Conservation (phyloP, 2,797 vertebrate genomes). For the Coregonus suidteri region DNA sequence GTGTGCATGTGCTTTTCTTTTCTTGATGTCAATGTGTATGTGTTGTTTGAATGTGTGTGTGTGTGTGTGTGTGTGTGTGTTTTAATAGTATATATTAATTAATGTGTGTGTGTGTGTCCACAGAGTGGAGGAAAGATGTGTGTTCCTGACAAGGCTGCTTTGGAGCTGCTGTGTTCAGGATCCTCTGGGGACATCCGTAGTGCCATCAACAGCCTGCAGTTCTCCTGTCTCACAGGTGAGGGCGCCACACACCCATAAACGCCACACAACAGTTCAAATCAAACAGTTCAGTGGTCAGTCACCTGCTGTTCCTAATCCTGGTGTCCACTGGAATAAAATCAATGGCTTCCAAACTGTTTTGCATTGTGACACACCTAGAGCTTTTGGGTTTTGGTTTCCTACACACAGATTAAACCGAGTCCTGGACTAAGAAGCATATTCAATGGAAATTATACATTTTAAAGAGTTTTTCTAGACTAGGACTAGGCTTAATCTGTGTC, state of each 20-base stretch:
- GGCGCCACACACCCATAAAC: not conserved
- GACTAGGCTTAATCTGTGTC: too few relatives aligned
- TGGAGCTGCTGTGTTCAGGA: slow-evolving; percentile 87
- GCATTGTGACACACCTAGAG: not conserved
- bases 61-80: too few relatives aligned
- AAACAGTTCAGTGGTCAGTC: too few relatives aligned
- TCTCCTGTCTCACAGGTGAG: slow-evolving; percentile 84
- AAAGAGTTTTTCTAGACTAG: too few relatives aligned
- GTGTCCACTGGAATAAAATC: not conserved
- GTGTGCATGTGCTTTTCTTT: not conserved
- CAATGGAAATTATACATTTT: not conserved
- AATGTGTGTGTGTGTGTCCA: not conserved
- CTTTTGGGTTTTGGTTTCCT: not conserved
- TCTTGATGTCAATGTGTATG: not conserved
- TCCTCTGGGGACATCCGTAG: slow-evolving; percentile 94
- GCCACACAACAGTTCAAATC: too few relatives aligned
- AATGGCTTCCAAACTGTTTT: not conserved
- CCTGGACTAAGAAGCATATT: not conserved
- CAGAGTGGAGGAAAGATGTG: slow-evolving; percentile 79
- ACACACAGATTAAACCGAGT: not conserved
- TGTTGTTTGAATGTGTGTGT: not conserved
- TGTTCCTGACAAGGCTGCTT: slow-evolving; percentile 71
- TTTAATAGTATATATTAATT: too few relatives aligned
- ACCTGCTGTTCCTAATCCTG: too few relatives aligned
- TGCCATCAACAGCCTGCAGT: slow-evolving; percentile 96